These are phyloP conservation scores for Pachyramphus minor DNA, from an alignment of 2,113 vertebrate genomes.

Conservation along the genomic window DNA sequence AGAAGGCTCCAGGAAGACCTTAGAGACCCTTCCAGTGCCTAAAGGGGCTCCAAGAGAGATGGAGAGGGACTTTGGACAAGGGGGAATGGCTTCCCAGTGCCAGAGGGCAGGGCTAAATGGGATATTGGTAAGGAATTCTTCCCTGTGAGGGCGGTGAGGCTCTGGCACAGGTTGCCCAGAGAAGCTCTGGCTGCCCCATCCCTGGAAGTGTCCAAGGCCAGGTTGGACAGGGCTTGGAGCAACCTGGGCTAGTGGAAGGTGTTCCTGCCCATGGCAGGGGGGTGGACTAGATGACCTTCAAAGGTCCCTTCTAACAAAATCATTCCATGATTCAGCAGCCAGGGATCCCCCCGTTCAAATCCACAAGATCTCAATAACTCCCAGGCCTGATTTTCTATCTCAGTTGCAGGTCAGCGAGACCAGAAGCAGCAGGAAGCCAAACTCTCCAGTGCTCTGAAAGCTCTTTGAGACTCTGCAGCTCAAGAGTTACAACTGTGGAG, in stretches of 20 bases:
- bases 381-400: fast-evolving
- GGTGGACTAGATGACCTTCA: too few species aligned
- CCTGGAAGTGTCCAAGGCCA: neutral
- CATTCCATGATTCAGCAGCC: fast-evolving
- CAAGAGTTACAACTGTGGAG: neutral
- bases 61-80: neutral
- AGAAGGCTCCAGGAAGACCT: neutral
- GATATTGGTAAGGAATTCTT: fast-evolving
- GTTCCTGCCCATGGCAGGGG: neutral
- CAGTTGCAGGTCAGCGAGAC: neutral
- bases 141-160: fast-evolving
- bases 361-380: fast-evolving
- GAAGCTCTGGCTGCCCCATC: neutral
- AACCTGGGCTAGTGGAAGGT: fast-evolving
- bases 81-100: neutral
- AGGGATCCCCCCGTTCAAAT: neutral
- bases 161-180: neutral
- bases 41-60: neutral
- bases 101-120: fast-evolving
- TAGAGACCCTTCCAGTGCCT: neutral
- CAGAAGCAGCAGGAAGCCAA: neutral
- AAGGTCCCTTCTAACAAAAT: neutral
- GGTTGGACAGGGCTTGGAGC: fast-evolving
- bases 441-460: fast-evolving
- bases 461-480: fast-evolving